phyloP scores from a whole-genome alignment of 2,797 vertebrate genomes.

The Neopelma chrysocephalum region DNA sequence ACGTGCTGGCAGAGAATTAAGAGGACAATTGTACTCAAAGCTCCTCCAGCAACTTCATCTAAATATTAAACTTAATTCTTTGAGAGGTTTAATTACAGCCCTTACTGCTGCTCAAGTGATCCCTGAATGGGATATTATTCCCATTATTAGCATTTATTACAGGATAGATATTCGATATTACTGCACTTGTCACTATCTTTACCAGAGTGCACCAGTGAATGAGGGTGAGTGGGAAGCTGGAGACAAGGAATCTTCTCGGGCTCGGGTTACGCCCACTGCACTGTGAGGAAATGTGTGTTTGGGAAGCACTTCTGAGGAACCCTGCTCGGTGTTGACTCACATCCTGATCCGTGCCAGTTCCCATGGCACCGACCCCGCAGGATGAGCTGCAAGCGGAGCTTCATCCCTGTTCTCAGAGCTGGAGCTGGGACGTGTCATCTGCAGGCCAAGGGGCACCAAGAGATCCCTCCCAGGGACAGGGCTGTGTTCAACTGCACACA shows the following conservation, averaged over 20 bases:
- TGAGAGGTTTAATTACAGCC: constrained; percentile 65
- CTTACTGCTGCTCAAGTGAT: constrained; percentile 43
- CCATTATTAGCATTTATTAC: constrained; percentile 54
- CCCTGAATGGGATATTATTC: constrained; percentile 31
- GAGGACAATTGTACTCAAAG: background rate
- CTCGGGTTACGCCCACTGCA: background rate
- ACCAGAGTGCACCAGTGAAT: background rate
- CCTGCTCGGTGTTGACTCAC: constrained; percentile 10
- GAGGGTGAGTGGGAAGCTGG: constrained; percentile 30
- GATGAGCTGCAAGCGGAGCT: background rate
- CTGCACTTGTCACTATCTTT: constrained; percentile 38
- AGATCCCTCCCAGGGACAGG: background rate
- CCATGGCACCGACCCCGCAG: background rate
- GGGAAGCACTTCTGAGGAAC: constrained; percentile 33
- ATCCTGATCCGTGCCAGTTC: constrained; percentile 32
- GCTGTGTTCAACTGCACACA: background rate
- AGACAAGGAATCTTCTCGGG: background rate
- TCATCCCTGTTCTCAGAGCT: background rate
- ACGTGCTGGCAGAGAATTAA: background rate
- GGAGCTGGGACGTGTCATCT: background rate
- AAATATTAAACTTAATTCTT: constrained; percentile 62
- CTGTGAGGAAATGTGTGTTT: background rate
- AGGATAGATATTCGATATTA: constrained; percentile 32
- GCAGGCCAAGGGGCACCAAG: background rate
- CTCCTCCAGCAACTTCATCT: constrained; percentile 49